A percentile compares a stretch with the other conserved stretches of the same genome.
These are phyloP conservation scores for Salarias fasciatus DNA, from an alignment of 2,797 vertebrate species.

Conservation along the genomic window DNA sequence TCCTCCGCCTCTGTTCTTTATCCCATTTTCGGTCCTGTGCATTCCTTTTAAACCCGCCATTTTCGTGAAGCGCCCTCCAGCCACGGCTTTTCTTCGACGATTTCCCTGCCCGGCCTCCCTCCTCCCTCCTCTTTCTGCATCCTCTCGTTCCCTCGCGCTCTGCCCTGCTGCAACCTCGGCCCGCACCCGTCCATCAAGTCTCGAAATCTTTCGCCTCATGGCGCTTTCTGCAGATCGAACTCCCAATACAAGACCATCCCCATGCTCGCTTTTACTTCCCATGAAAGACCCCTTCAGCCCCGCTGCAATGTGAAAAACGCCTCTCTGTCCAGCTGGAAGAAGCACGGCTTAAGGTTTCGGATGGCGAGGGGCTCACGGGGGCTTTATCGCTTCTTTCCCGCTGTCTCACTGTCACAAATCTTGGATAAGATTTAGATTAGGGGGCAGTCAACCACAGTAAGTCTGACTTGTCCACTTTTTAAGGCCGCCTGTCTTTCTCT, in stretches of 20 bases:
- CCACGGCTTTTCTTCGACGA: conserved; percentile 4
- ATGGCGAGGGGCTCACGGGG: conserved; percentile 3
- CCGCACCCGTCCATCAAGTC: conserved; percentile 29
- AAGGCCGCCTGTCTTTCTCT: conserved; percentile 21
- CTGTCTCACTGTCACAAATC: conserved; percentile 40
- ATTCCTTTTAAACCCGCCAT: conserved; percentile 10
- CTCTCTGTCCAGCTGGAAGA: conserved; percentile 14
- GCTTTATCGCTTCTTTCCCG: neutral
- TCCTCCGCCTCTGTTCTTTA: conserved; percentile 5
- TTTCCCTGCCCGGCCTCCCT: neutral
- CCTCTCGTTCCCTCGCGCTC: neutral
- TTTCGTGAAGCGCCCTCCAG: neutral
- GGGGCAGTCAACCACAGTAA: conserved; percentile 27
- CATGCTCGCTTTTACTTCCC: neutral
- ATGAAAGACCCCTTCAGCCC: neutral
- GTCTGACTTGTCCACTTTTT: conserved; percentile 42
- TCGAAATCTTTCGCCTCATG: conserved; percentile 24
- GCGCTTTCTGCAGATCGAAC: conserved; percentile 20
- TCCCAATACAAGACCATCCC: conserved; percentile 6
- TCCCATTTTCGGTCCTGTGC: conserved; percentile 2
- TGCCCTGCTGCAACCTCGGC: conserved; percentile 20
- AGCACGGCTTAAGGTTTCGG: conserved; percentile 17
- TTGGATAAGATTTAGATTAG: conserved; percentile 33
- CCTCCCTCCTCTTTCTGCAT: neutral
- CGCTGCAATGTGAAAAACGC: neutral